Evolutionary conservation across 2,888 invertebrate species (phyloP), one percentile per base, ranked within the genome.

Genomic region (Diarsia dahlii): DNA sequence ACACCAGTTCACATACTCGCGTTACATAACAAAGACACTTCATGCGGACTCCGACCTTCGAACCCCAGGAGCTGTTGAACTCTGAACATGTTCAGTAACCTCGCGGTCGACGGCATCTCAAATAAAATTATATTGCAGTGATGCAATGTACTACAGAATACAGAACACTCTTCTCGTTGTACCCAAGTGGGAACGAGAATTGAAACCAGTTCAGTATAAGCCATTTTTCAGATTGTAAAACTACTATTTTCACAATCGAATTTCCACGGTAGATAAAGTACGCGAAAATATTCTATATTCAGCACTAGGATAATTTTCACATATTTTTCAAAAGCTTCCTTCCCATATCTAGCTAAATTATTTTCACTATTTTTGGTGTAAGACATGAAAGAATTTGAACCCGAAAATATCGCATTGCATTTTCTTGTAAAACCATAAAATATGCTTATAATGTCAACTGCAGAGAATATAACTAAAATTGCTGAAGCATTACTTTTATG

Each of bases 11-110:
- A 81, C 54, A 75, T 81, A 74, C 71, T 66, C 68, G 78, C 76
- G 79, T 88, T 88, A 88, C 87, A 82, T 89, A 90, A 95, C 93
- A 91, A 92, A 92, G 90, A 88, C 89, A 86, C 85, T 89, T 84
- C 84, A 87, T 87, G 84, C 89, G 93, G 90, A 89, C 93, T 92
- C 84, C 90, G 93, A 95, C 95, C 95, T 92, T 90, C 89, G 92
- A 91, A 90, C 91, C 78, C 92, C 86, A 87, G 85, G 88, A 89
- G 92, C 88, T 88, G 89, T 91, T 94, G 93, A 94, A 94, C 92
- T 89, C 88, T 82, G 82, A 79, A 79, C 84, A 88, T 90, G 92
- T 92, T 89, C 92, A 91, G 88, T 92, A 90, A 94, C 92, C 94
- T 91, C 91, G 90, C 91, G 91, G 91, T 93, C 92, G 89, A 88